Conservation (phyloP, 2,888 invertebrate genomes). For the Gortyna flavago region DNA sequence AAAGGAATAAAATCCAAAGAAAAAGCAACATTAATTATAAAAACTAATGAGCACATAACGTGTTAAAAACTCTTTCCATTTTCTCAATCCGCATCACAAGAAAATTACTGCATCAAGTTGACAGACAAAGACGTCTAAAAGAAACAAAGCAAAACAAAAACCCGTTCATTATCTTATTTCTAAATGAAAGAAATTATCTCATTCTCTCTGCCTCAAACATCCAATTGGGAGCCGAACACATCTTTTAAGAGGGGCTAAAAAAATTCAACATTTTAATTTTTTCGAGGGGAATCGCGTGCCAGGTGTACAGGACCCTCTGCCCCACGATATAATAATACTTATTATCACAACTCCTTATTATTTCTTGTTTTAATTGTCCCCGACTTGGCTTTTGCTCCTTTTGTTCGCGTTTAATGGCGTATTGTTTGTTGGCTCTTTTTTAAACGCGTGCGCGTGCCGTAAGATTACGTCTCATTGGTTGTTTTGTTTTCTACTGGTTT, state of each 20-base stretch:
- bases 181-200: slow-evolving; percentile 56
- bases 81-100: background rate
- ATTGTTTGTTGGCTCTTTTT: slow-evolving; percentile 85
- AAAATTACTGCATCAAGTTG: background rate
- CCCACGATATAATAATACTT: slow-evolving; percentile 86
- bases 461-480: slow-evolving; percentile 77
- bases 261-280: slow-evolving; percentile 65
- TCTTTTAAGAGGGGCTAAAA: slow-evolving; percentile 58
- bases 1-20: background rate
- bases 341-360: slow-evolving; percentile 90
- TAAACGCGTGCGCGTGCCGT: slow-evolving; percentile 86
- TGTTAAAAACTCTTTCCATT: background rate
- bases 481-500: slow-evolving; percentile 42
- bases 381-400: slow-evolving; percentile 89
- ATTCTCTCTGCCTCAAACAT: slow-evolving; percentile 55
- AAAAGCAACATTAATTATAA: too few relatives aligned
- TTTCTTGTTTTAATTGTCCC: slow-evolving; percentile 90
- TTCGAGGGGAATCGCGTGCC: slow-evolving; percentile 74
- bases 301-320: slow-evolving; percentile 82
- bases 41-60: background rate
- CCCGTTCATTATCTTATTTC: slow-evolving; percentile 39
- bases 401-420: slow-evolving; percentile 89
- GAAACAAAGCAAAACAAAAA: background rate
- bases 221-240: slow-evolving; percentile 66
- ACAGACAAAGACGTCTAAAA: background rate